These are phyloP conservation scores for Theretra japonica DNA, from an alignment of 2,888 invertebrate species.

Conservation along the genomic window DNA sequence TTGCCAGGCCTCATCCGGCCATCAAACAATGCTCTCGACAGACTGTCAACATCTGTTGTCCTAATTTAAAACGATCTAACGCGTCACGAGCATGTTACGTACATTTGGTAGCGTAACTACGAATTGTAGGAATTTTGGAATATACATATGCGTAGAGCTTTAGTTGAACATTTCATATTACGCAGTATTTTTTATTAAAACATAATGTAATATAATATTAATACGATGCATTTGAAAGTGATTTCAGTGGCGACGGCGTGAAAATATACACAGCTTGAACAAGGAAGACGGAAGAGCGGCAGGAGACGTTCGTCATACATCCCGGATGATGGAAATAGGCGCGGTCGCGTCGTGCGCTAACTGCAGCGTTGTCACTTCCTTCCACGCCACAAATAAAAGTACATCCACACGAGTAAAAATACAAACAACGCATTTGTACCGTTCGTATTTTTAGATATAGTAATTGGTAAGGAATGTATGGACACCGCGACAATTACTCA, in stretches of 20 bases:
- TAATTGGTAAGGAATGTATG: constrained; percentile 27
- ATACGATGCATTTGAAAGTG: neutral
- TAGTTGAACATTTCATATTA: neutral
- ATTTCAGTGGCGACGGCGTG: neutral
- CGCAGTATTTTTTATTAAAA: no score
- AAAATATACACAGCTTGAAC: constrained; percentile 33
- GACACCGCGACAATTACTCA: constrained; percentile 35
- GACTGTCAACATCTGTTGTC: constrained; percentile 78
- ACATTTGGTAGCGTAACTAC: constrained; percentile 25
- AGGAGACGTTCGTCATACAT: constrained; percentile 56
- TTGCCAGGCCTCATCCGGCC: constrained; percentile 70
- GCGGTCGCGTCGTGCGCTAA: constrained; percentile 48
- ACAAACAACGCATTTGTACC: constrained; percentile 9
- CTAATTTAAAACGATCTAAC: constrained; percentile 71
- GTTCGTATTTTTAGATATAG: constrained; percentile 17
- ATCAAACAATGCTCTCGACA: constrained; percentile 67
- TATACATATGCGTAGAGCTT: no score
- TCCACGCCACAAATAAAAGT: constrained; percentile 26
- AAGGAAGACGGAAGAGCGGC: constrained; percentile 60
- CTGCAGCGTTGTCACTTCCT: constrained; percentile 43
- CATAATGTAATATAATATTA: no score
- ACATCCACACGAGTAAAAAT: constrained; percentile 17
- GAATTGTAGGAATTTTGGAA: neutral
- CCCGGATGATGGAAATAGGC: constrained; percentile 66
- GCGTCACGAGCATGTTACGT: constrained; percentile 48